Evolutionary conservation across 2,113 vertebrate genomes (phyloP), one percentile per base, ranked within the genome.

Genomic region (Misgurnus anguillicaudatus): DNA sequence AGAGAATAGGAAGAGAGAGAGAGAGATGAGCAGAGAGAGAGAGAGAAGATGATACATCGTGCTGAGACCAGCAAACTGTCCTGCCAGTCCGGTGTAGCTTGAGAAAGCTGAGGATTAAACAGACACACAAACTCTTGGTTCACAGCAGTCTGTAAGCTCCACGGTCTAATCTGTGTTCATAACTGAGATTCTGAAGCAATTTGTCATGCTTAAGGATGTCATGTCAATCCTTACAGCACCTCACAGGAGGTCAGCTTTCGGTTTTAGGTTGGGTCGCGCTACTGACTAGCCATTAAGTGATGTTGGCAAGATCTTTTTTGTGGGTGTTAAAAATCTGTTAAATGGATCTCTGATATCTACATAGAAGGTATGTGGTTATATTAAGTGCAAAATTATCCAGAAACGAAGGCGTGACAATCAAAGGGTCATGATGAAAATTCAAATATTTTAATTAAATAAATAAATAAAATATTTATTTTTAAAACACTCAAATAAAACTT

Each of bases 1-100:
- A 53, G 81, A 87, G 78, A 85, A 53, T 39, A 61, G 75, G 74
- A 55, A 77, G 82, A 9, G 60, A 63, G 82, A 9, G 60, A 63
- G 75, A 80, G 79, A 72, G 41, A 78, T 36, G 41, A 65, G 66
- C 55, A 60, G 61, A 39, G 65, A 74, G 70, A 53, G 36, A 53
- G 42, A 69, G 62, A 17, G 51, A 53, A 48, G 42, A 63, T 71
- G 61, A 77, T 72, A 5, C 36, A 65, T 60, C 41, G 24, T 78
- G 82, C 64, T 83, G 84, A 86, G 62, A 21, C 62, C 55, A 77
- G 77, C 74, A 78, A 19, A 61, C 55, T 41, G n/a, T 69, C 57
- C 67, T 19, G 71, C 57, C 53, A 67, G 73, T 64, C 67, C 68
- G 42, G 57, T 67, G 61, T 65, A 55, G 24, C 53, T 62, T 57